Conservation (phyloP, 1,140 invertebrate species). For the Oreohelix idahoensis region DNA sequence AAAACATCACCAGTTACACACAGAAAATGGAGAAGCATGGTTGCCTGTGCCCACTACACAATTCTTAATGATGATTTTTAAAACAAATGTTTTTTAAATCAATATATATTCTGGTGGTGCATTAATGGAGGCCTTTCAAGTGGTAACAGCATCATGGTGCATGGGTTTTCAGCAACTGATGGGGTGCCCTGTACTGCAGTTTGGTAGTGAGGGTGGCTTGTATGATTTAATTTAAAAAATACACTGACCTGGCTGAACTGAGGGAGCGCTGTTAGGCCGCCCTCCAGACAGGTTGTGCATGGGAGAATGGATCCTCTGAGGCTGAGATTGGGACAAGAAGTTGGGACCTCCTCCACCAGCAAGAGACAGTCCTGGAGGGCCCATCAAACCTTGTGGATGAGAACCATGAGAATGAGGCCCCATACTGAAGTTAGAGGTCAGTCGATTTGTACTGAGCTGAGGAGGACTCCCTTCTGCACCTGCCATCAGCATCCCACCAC, state of each 20-base stretch:
- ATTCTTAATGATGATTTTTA: no score
- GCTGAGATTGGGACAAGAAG: conserved; percentile 28
- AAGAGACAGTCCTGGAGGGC: background rate
- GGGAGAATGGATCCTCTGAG: conserved; percentile 38
- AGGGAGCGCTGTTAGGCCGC: conserved; percentile 45
- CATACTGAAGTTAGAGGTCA: background rate
- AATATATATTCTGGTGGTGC: no score
- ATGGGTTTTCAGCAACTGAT: no score
- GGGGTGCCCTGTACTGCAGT: no score
- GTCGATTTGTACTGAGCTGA: background rate
- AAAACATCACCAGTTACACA: no score
- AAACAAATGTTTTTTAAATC: no score
- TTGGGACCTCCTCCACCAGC: background rate
- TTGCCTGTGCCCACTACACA: no score
- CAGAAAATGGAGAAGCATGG: no score
- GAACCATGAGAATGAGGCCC: background rate
- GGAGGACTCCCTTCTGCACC: conserved; percentile 26
- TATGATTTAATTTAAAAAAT: no score
- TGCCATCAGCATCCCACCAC: background rate
- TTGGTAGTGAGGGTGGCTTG: no score
- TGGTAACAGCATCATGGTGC: no score
- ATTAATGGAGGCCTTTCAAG: no score
- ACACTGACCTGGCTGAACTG: conserved; percentile 27
- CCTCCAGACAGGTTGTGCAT: conserved; percentile 24
- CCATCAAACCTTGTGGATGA: conserved; percentile 31